Evolutionary conservation across 2,888 invertebrate genomes (phyloP).

Genomic region (Plebejus anna): DNA sequence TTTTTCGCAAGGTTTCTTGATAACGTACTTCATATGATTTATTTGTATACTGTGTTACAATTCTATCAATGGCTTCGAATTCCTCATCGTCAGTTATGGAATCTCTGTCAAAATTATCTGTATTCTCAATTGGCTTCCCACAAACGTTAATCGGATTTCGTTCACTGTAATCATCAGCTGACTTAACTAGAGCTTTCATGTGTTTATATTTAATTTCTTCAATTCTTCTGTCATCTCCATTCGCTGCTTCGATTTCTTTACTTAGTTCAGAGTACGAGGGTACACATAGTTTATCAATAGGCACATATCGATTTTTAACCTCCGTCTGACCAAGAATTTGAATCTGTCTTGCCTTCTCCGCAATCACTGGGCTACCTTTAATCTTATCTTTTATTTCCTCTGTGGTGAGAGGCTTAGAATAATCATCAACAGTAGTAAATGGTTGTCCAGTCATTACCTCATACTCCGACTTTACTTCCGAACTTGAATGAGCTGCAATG

Average conservation of each 20-base stretch:
- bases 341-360: constrained; percentile 67
- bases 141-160: constrained; percentile 29
- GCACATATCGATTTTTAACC: constrained; percentile 48
- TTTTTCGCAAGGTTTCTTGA: constrained; percentile 68
- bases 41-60: constrained; percentile 62
- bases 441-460: constrained; percentile 74
- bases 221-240: constrained; percentile 50
- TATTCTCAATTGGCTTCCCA: constrained; percentile 30
- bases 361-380: constrained; percentile 59
- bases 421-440: constrained; percentile 59
- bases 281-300: constrained; percentile 59
- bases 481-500: constrained; percentile 59
- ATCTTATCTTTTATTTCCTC: constrained; percentile 60
- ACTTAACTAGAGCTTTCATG: constrained; percentile 59
- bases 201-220: constrained; percentile 61
- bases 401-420: constrained; percentile 51
- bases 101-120: constrained; percentile 32
- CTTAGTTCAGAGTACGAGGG: constrained; percentile 47
- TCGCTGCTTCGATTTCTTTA: constrained; percentile 54
- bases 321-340: constrained; percentile 55
- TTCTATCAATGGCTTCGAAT: constrained; percentile 62
- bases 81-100: constrained; percentile 53
- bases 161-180: constrained; percentile 44
- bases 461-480: constrained; percentile 60
- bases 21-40: constrained; percentile 68